These are phyloP conservation scores for Papilio aristodemus DNA, from an alignment of 1,140 invertebrate species.

Conservation along the genomic window DNA sequence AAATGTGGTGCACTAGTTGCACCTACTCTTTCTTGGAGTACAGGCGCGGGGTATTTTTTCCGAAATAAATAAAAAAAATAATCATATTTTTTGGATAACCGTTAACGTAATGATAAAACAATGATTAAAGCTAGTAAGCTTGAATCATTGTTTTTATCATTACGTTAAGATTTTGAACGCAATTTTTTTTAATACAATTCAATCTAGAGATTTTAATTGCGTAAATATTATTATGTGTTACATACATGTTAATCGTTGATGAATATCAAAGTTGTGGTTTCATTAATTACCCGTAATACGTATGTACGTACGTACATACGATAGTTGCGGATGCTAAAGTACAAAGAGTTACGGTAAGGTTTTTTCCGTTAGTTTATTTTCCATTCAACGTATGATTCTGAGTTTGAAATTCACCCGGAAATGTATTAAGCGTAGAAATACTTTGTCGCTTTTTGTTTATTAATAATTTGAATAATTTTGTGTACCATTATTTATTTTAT, in stretches of 20 bases:
- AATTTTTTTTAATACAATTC: not conserved
- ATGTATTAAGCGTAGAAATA: no score
- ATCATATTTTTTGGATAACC: no score
- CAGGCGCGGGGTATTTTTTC: no score
- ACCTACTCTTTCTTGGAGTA: no score
- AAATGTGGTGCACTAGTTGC: no score
- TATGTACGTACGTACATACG: not conserved
- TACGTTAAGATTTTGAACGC: not conserved
- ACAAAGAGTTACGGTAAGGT: not conserved
- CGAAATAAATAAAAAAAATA: no score
- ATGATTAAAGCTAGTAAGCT: no score
- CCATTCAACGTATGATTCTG: not conserved
- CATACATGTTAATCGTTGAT: not conserved
- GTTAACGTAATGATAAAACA: no score
- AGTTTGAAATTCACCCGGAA: no score
- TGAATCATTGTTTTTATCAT: not conserved
- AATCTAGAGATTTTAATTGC: not conserved
- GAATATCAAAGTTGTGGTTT: not conserved
- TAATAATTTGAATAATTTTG: no score
- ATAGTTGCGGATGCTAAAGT: not conserved
- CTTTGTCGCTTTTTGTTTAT: no score
- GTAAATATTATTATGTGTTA: conserved; percentile 1
- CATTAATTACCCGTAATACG: conserved; percentile 5
- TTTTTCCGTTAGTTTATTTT: conserved; percentile 2
- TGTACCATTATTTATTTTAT: no score